Evolutionary conservation across 2,797 vertebrate genomes (phyloP).

Genomic region (Knipowitschia caucasica): DNA sequence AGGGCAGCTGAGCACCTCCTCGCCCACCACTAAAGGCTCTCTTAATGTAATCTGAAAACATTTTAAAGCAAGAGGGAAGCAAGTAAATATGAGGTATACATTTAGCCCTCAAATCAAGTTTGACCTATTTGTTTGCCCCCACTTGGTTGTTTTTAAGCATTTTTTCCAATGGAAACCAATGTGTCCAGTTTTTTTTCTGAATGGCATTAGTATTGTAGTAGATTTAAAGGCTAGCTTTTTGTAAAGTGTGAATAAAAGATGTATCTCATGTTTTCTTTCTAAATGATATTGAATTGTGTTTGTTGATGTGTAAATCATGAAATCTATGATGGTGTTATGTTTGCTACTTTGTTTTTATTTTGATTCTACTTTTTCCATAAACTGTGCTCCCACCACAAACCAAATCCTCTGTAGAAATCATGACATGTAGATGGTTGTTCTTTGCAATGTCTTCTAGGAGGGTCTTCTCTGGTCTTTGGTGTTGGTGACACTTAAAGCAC

Average conservation of each 20-base stretch:
- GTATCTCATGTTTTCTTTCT: constrained; percentile 92
- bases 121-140: constrained; percentile 41
- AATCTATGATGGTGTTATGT: constrained; percentile 68
- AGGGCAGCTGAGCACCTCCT: constrained; percentile 59
- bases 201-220: constrained; percentile 91
- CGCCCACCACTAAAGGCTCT: constrained; percentile 26
- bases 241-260: constrained; percentile 97
- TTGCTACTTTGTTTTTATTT: constrained; percentile 61
- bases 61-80: constrained; percentile 63
- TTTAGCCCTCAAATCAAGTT: constrained; percentile 54
- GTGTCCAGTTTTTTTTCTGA: constrained; percentile 81
- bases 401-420: constrained; percentile 61
- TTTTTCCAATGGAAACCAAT: constrained; percentile 80
- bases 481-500: constrained; percentile 30
- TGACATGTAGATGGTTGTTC: constrained; percentile 45
- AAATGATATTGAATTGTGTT: constrained; percentile 81
- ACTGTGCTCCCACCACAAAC: constrained; percentile 48
- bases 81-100: constrained; percentile 67
- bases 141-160: constrained; percentile 58
- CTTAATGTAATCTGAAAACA: constrained; percentile 45
- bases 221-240: constrained; percentile 85
- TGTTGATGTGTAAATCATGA: constrained; percentile 88
- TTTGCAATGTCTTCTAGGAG: neutral
- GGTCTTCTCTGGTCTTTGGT: constrained; percentile 20
- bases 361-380: constrained; percentile 15